Evolutionary conservation across 2,797 vertebrate species (phyloP).

Genomic region (Onychomys torridus): DNA sequence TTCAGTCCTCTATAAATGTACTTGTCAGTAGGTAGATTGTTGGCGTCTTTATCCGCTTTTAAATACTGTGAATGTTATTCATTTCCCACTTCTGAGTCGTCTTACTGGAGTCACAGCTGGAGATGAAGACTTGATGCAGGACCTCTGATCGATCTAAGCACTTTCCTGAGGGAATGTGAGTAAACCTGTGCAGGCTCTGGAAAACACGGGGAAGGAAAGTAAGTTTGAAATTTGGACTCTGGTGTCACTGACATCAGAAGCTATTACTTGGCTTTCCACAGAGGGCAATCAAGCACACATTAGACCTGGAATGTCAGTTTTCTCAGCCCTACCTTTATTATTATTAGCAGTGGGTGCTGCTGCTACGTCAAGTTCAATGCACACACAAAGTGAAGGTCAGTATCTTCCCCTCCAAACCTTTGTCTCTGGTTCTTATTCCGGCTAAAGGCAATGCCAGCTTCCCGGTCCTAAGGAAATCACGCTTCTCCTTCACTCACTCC

Average conservation of each 20-base stretch:
- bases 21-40: slow-evolving; percentile 85
- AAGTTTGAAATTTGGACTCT: background rate
- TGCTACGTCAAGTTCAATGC: background rate
- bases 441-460: background rate
- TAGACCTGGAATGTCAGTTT: background rate
- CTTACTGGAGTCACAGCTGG: slow-evolving; percentile 95
- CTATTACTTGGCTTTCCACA: background rate
- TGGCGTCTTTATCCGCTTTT: slow-evolving; percentile 80
- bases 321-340: background rate
- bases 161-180: slow-evolving; percentile 92
- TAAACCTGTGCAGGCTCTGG: slow-evolving; percentile 95
- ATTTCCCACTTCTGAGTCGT: slow-evolving; percentile 98
- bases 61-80: slow-evolving; percentile 97
- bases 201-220: slow-evolving; percentile 75
- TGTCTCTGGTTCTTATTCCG: background rate
- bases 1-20: slow-evolving; percentile 86
- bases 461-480: background rate
- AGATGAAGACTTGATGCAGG: slow-evolving; percentile 96
- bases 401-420: background rate
- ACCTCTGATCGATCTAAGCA: slow-evolving; percentile 96
- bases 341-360: background rate
- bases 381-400: background rate
- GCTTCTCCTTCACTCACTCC: background rate
- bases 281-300: background rate
- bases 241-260: background rate